Conservation (phyloP, 2,797 vertebrate species). For the Ataeniobius toweri region DNA sequence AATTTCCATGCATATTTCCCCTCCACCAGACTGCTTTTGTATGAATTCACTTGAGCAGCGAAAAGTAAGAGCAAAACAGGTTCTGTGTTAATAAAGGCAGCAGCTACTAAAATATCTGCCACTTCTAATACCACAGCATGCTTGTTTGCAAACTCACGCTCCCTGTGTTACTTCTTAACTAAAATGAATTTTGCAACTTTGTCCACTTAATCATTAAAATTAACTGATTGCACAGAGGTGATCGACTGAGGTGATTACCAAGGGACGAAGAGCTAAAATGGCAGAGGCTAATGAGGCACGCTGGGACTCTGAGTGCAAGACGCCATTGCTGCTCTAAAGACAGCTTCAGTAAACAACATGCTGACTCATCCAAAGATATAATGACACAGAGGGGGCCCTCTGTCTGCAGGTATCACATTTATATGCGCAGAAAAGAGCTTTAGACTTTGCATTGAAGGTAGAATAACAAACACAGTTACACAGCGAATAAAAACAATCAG, state of each 20-base stretch:
- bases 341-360: conserved; percentile 76
- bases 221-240: conserved; percentile 66
- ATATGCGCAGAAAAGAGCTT: conserved; percentile 6
- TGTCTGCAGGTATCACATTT: conserved; percentile 34
- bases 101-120: background rate
- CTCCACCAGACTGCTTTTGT: background rate
- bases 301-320: conserved; percentile 78
- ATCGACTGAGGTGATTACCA: conserved; percentile 81
- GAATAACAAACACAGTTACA: background rate
- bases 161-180: conserved; percentile 15
- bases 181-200: conserved; percentile 51
- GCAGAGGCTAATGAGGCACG: conserved; percentile 83
- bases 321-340: conserved; percentile 62
- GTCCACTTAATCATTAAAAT: conserved; percentile 62
- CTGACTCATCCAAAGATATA: conserved; percentile 66
- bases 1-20: background rate
- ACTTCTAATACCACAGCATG: background rate
- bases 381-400: conserved; percentile 34
- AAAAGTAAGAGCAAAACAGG: background rate
- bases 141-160: conserved; percentile 4
- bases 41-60: background rate
- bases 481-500: conserved; percentile 5
- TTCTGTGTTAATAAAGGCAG: background rate
- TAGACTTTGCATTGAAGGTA: conserved; percentile 14
- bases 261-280: conserved; percentile 77